Conservation (phyloP, 2,113 vertebrate species). For the Anarhynchus alexandrinus region DNA sequence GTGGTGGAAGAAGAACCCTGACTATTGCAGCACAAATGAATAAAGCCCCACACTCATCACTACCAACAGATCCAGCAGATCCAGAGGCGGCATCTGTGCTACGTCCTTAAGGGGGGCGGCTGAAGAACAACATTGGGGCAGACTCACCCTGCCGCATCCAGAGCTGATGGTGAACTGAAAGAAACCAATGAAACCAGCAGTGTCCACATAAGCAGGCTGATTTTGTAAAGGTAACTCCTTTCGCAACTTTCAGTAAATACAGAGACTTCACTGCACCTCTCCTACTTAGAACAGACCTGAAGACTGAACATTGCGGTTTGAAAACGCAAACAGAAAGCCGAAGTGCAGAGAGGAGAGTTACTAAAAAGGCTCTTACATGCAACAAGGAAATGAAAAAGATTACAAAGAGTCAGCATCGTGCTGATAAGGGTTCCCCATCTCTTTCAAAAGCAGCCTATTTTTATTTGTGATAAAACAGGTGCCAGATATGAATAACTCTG, state of each 20-base stretch:
- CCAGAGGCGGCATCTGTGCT: background rate
- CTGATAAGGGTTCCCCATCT: background rate
- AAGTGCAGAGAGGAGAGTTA: background rate
- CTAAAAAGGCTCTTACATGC: background rate
- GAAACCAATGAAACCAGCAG: background rate
- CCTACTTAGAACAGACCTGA: background rate
- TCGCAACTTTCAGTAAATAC: background rate
- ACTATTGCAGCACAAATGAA: background rate
- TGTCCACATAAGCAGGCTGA: background rate
- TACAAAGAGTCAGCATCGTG: background rate
- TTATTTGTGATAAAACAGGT: background rate
- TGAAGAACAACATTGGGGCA: background rate
- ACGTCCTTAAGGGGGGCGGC: accelerated
- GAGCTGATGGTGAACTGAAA: background rate
- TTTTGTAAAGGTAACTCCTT: background rate
- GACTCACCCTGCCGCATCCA: background rate
- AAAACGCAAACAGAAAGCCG: background rate
- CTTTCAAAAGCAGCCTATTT: background rate
- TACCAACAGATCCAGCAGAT: background rate
- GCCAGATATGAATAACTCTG: background rate
- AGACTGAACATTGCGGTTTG: background rate
- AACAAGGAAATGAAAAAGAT: background rate
- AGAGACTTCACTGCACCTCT: background rate
- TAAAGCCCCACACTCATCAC: background rate
- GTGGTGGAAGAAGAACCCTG: background rate